Base-by-base conservation (phyloP, 2,888 invertebrate genomes). In the Pachydiplax longipennis region DNA sequence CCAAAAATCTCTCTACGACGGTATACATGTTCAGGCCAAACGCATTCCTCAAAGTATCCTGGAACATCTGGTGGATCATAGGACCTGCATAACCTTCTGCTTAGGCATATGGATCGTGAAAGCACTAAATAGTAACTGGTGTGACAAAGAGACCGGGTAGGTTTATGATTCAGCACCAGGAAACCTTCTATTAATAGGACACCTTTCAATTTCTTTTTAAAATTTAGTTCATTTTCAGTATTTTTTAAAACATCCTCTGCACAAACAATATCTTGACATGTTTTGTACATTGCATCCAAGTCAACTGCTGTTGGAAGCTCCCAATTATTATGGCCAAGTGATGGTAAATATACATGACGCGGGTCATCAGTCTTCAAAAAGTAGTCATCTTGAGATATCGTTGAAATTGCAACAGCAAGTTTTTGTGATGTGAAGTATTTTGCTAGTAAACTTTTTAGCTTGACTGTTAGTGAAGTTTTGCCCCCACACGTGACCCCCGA, bases 21-120 rank as follows among this genome's bases (percentile, higher is more conserved):
- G 92, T 94, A 94, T 91, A 96, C 93, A 93, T 98, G 97, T 93
- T 96, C 96, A n/a, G 98, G 98, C 98, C 99, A 99, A n/a, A 97
- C 98, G 93, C 97, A 96, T 92, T 94, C 94, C 81, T 98, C 98
- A 94, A 98, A 98, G 94, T 99, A 99, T 0, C 98, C 98, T 0
- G 96, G 96, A 2, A 97, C 95, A 94, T 99, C 98, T 0, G 98
- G 97, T 35, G 99, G 99, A 90, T 97, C 96, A 93, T 99, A 99
- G n/a, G 94, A 94, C 61, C 97, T 94, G 37, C 92, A 92, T 58
- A 93, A 93, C 91, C 98, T 95, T 37, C 98, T 95, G 53, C 94
- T 92, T 92, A 94, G 94, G 92, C 98, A 97, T 93, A 96, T 96
- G 53, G 96, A 96, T 93, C 95, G 96, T 90, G 95, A 95, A 92